These are phyloP conservation scores for Patella pellucida DNA, from an alignment of 2,888 invertebrate genomes.

Conservation along the genomic window DNA sequence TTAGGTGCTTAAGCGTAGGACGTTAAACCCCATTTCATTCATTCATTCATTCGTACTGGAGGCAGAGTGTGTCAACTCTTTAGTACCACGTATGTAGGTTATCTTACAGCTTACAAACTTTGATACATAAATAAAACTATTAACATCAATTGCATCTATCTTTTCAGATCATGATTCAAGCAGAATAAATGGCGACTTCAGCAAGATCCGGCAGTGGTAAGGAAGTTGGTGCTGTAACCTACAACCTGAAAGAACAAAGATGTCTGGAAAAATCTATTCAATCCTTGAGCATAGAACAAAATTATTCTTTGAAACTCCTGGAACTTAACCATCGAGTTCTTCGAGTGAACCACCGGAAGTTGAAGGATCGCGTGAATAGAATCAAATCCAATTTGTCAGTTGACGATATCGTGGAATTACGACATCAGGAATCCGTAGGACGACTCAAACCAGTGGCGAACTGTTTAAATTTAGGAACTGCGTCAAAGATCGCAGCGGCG, in stretches of 20 bases:
- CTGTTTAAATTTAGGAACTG: slow-evolving; percentile 47
- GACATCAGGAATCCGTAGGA: slow-evolving; percentile 53
- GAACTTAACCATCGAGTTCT: slow-evolving; percentile 59
- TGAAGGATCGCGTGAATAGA: slow-evolving; percentile 58
- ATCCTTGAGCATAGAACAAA: slow-evolving; percentile 53
- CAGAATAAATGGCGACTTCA: background rate
- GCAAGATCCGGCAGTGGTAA: slow-evolving; percentile 36
- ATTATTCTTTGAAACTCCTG: slow-evolving; percentile 58
- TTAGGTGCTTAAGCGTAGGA: no score
- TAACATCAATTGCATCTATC: no score
- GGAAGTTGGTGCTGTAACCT: slow-evolving; percentile 54
- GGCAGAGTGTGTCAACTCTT: no score
- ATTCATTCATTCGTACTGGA: no score
- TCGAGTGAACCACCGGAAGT: slow-evolving; percentile 54
- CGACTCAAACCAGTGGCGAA: slow-evolving; percentile 46
- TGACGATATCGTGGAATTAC: slow-evolving; percentile 55
- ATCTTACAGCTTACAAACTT: no score
- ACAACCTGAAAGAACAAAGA: slow-evolving; percentile 61
- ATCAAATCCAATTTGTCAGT: slow-evolving; percentile 57
- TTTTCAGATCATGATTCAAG: no score
- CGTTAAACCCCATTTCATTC: no score
- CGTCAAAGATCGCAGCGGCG: slow-evolving; percentile 59
- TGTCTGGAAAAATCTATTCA: slow-evolving; percentile 60
- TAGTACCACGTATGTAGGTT: no score
- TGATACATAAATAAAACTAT: no score